Percentiles rank a stretch among this genome's conserved stretches.
Conservation (phyloP, 1,140 invertebrate species). For the Psilanteris sp. region DNA sequence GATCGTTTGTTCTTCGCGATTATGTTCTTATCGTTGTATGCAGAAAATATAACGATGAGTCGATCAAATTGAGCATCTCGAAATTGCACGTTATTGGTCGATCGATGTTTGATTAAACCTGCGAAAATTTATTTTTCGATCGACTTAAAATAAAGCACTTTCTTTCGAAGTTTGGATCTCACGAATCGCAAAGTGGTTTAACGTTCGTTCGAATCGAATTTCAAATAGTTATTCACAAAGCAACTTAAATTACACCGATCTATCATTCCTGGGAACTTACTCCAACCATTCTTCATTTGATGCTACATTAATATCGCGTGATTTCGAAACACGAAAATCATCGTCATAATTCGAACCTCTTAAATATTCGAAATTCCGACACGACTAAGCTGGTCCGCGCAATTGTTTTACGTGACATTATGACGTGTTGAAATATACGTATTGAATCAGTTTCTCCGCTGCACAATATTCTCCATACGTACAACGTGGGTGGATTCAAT, state of each 20-base stretch:
- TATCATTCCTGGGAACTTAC: too few relatives aligned
- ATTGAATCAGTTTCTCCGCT: conserved; percentile 18
- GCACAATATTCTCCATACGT: background rate
- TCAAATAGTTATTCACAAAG: background rate
- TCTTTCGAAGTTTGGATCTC: too few relatives aligned
- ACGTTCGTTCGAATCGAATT: too few relatives aligned
- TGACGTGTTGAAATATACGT: conserved; percentile 19
- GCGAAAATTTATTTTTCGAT: too few relatives aligned
- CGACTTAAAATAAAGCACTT: too few relatives aligned
- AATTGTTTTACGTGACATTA: conserved; percentile 30
- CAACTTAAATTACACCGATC: background rate
- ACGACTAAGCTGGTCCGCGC: conserved; percentile 5
- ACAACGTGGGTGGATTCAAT: background rate
- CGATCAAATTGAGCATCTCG: too few relatives aligned
- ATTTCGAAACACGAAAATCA: conserved; percentile 6
- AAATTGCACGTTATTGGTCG: too few relatives aligned
- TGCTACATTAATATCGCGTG: background rate
- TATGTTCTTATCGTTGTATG: too few relatives aligned
- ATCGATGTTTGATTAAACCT: too few relatives aligned
- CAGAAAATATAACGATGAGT: too few relatives aligned
- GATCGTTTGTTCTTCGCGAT: too few relatives aligned
- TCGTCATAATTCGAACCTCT: background rate
- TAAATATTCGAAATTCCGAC: conserved; percentile 20
- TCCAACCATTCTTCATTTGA: background rate
- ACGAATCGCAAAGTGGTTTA: too few relatives aligned